Percentiles rank a stretch among this genome's conserved stretches.
Conservation (phyloP, 2,797 vertebrate species). For the Phataginus tetradactyla region DNA sequence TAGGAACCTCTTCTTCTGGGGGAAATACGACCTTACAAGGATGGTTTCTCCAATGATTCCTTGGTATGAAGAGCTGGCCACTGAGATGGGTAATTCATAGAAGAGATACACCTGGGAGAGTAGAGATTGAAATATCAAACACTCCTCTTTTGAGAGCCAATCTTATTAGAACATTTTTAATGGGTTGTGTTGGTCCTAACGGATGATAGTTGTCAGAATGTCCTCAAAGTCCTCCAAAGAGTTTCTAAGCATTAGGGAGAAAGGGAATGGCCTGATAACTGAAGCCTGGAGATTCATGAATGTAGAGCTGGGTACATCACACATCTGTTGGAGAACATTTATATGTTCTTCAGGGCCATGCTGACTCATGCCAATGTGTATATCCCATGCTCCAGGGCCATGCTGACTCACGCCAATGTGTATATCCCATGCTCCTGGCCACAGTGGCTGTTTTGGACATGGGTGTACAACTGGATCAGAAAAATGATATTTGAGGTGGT, state of each 20-base stretch:
- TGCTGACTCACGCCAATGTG: background rate
- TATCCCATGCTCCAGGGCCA: background rate
- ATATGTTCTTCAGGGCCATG: background rate
- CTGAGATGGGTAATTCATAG: background rate
- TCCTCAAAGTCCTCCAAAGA: background rate
- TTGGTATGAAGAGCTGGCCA: background rate
- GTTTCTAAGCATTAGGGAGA: background rate
- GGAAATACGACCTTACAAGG: background rate
- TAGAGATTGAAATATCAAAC: background rate
- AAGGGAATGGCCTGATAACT: background rate
- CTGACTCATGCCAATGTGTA: background rate
- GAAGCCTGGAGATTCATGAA: background rate
- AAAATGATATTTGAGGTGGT: background rate
- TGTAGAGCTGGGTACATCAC: background rate
- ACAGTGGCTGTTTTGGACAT: background rate
- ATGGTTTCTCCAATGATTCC: background rate
- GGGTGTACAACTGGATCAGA: background rate
- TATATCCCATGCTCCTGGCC: background rate
- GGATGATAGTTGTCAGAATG: background rate
- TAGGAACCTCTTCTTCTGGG: background rate
- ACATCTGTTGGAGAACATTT: background rate
- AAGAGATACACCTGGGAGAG: background rate
- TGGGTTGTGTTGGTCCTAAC: background rate
- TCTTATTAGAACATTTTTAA: background rate
- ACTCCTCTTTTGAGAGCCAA: background rate